Evolutionary conservation across 2,888 invertebrate species (phyloP).

Genomic region (Cerastoderma edule): DNA sequence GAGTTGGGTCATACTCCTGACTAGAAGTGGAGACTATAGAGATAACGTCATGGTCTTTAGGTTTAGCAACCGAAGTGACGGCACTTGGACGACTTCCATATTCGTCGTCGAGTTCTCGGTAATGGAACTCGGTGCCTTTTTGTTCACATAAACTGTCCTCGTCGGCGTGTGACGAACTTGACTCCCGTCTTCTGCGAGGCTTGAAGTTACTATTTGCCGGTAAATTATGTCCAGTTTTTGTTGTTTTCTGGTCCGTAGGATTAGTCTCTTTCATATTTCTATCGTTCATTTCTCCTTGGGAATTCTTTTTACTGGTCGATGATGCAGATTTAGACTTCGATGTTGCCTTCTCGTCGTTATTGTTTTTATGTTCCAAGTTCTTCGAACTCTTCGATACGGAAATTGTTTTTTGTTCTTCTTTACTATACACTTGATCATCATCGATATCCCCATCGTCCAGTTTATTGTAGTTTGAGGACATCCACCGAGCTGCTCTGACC

Average conservation of each 20-base stretch:
- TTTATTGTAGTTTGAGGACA: conserved; percentile 90
- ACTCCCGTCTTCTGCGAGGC: conserved; percentile 66
- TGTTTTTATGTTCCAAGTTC: conserved; percentile 30
- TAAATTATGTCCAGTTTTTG: background rate
- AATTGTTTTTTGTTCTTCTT: conserved; percentile 29
- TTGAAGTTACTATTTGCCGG: conserved; percentile 5
- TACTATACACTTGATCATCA: conserved; percentile 64
- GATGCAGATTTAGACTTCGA: conserved; percentile 9
- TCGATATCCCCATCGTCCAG: conserved; percentile 85
- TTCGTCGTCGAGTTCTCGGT: conserved; percentile 82
- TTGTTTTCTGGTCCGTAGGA: background rate
- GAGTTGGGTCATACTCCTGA: conserved; percentile 62
- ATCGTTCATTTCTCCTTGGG: background rate
- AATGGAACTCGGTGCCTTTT: conserved; percentile 75
- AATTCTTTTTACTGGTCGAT: background rate
- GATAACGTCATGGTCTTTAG: conserved; percentile 61
- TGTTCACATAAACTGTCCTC: conserved; percentile 83
- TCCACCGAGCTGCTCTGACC: conserved; percentile 83
- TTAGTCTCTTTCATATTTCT: background rate
- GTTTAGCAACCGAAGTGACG: conserved; percentile 51
- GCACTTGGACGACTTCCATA: conserved; percentile 79
- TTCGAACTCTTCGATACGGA: conserved; percentile 42
- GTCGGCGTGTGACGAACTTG: conserved; percentile 80
- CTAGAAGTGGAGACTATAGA: conserved; percentile 59
- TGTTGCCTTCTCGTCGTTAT: conserved; percentile 19